Percentiles rank a stretch among this genome's conserved stretches.
Conservation (phyloP, 2,888 invertebrate genomes). For the Leptinotarsa juncta region DNA sequence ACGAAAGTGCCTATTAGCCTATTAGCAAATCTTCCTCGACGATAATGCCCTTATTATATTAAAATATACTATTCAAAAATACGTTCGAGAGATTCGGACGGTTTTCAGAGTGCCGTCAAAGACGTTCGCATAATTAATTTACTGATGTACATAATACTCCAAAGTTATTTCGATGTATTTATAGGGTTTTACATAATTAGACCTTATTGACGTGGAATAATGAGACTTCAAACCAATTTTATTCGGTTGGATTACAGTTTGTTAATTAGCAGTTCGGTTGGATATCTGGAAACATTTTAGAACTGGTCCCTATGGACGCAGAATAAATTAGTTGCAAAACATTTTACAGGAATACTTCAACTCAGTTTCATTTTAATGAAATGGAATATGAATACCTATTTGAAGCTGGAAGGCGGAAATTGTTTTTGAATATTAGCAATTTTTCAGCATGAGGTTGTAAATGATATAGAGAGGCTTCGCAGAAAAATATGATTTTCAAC, state of each 20-base stretch:
- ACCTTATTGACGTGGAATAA: constrained; percentile 14
- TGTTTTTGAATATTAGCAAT: too few relatives aligned
- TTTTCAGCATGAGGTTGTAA: too few relatives aligned
- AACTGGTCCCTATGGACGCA: background rate
- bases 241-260: constrained; percentile 18
- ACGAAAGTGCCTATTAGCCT: background rate
- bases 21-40: background rate
- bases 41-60: background rate
- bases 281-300: constrained; percentile 1
- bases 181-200: constrained; percentile 18
- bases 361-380: background rate
- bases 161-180: constrained; percentile 12
- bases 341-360: background rate
- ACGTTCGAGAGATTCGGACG: background rate
- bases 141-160: constrained; percentile 18
- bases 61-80: background rate
- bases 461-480: too few relatives aligned
- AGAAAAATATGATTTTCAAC: too few relatives aligned
- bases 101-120: constrained; percentile 4
- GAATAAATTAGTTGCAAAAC: background rate
- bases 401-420: too few relatives aligned
- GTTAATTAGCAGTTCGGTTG: constrained; percentile 14
- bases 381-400: too few relatives aligned
- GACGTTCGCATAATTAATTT: constrained; percentile 11
- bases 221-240: constrained; percentile 2